Base-by-base conservation (phyloP, 2,113 vertebrate genomes). In the Erythrolamprus reginae region DNA sequence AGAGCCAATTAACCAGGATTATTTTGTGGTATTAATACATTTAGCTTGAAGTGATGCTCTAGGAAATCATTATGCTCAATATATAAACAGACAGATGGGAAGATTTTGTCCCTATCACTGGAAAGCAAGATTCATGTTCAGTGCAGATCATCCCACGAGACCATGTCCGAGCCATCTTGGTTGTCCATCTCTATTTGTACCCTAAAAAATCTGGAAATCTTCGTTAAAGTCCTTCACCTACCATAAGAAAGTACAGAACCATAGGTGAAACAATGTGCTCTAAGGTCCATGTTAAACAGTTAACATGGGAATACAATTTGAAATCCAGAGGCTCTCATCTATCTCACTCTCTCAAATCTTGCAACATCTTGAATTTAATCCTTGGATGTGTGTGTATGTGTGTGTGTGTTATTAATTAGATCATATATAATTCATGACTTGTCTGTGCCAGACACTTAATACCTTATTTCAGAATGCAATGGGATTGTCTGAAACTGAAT, bases 301-400 rank as follows among this genome's bases (percentile, higher is more conserved):
- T 70, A 19, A 17, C 65, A 77, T 21, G 17, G 33, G 7, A 77
- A 42, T 77, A 77, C 70, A 77, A 77, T 38, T 19, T 77, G 70
- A 77, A 38, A 77, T 77, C 42, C 70, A 77, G 70, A 42, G 33
- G 33, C n/a, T 38, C 33, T 77, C 33, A 77, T 42, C 70, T 77
- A 77, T 9, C 70, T 19, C 17, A 38, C 7, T 10, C 33, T 77
- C n/a, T 21, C 33, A 77, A 77, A 77, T 42, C 17, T 7, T 77
- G 70, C 70, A 77, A 77, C 21, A 42, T 42, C 65, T 77, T 77
- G 33, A 77, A 9, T 77, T 42, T 77, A 77, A 42, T 42, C 33
- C 33, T 77, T 77, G 70, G 26, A 10, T 1, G 0, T 1, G 33
- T 5, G 8, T 77, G 26, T 1, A 0, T 1, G 33, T 5, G 8